Percentiles rank a stretch among this genome's conserved stretches.
phyloP scores from a whole-genome alignment of 2,888 invertebrate species.

The Penaeus monodon region DNA sequence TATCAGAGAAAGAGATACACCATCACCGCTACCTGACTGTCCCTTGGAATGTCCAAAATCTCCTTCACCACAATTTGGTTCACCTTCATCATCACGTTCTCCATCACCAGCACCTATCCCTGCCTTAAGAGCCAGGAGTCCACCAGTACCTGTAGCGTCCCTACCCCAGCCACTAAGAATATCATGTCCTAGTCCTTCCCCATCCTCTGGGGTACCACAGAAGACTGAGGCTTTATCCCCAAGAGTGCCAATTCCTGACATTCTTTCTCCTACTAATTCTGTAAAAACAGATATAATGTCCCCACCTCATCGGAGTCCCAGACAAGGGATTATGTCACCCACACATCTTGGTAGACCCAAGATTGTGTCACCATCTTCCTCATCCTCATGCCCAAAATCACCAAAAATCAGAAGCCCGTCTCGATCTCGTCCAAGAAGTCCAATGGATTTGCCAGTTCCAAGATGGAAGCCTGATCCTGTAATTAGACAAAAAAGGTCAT shows the following conservation, averaged over 20 bases:
- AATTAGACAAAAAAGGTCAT: constrained; percentile 51
- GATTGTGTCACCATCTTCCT: constrained; percentile 26
- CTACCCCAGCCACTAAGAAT: constrained; percentile 29
- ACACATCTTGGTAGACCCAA: constrained; percentile 34
- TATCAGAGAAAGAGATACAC: constrained; percentile 52
- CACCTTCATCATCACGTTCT: constrained; percentile 64
- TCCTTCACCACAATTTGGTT: constrained; percentile 64
- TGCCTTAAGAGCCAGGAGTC: constrained; percentile 23
- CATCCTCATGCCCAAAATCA: constrained; percentile 38
- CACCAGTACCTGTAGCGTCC: constrained; percentile 14
- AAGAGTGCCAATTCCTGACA: constrained; percentile 41
- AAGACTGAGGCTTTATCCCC: constrained; percentile 40
- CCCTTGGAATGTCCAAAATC: constrained; percentile 63
- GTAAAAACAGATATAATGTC: constrained; percentile 41
- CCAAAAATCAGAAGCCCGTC: constrained; percentile 43
- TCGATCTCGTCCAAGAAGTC: constrained; percentile 51
- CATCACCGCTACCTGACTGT: constrained; percentile 60
- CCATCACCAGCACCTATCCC: constrained; percentile 55
- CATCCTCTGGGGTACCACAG: constrained; percentile 5
- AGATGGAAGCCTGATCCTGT: constrained; percentile 62
- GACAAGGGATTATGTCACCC: constrained; percentile 38
- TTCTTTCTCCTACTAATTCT: constrained; percentile 47
- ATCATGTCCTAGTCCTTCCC: constrained; percentile 30
- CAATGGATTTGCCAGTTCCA: constrained; percentile 64
- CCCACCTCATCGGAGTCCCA: constrained; percentile 33